Base-by-base conservation (phyloP, 2,797 vertebrate species). In the Sebastolobus altivelis region DNA sequence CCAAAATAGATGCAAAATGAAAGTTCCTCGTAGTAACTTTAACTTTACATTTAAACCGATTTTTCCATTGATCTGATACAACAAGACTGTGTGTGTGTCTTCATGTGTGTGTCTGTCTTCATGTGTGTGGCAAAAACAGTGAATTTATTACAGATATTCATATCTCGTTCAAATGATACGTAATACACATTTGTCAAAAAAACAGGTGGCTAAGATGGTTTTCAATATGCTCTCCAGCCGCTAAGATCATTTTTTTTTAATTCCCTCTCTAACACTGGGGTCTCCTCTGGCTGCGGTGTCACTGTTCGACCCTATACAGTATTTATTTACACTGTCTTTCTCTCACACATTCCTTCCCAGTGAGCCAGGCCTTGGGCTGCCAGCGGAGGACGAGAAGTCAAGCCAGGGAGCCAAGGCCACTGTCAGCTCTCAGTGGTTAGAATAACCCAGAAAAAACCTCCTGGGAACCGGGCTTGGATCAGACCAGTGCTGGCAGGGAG, bases 271-370 rank as follows among this genome's bases (percentile, higher is more conserved):
- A 73, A 22, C 72, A 6, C 80, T 1, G 77, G 71, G 72, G 75
- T 90, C 80, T 84, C 85, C 79, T 81, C 69, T 75, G 73, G 83
- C 77, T 83, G 69, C 68, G 70, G 76, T 88, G 84, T 91, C 88
- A 87, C 85, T 62, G 52, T 75, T 82, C 25, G 74, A 78, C 77
- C 94, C 95, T 94, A 25, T 25, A 94, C 94, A 93, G 94, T 97
- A 97, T 97, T 97, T 97, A 97, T 98, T 97, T 97, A 96, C 94
- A 95, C 96, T 96, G 95, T 96, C 95, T 97, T 95, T 96, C 96
- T 94, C 90, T 95, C 96, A 97, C 90, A 94, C 96, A 98, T 99
- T 98, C 95, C 97, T 98, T 98, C 97, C 95, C 94, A 96, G 86
- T 97, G 96, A 97, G 95, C 93, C 83, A 76, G 85, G 89, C 93